Conservation (phyloP, 2,113 vertebrate species). For the Ochotona princeps region DNA sequence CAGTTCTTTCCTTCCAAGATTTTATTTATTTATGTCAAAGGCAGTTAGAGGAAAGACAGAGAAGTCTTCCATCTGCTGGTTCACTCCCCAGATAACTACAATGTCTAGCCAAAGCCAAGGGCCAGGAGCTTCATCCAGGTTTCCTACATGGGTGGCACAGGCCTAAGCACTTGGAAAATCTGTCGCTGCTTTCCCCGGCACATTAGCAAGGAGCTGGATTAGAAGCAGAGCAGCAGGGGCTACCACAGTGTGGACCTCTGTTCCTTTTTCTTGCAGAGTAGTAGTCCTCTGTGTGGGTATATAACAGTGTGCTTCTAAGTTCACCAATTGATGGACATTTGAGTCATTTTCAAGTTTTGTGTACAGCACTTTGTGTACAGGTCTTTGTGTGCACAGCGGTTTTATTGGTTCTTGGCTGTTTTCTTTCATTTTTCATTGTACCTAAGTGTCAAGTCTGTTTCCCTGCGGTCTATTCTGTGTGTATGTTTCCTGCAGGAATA, state of each 20-base stretch:
- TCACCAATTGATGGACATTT: background rate
- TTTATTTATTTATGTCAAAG: too few relatives aligned
- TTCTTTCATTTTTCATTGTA: background rate
- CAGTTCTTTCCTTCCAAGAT: too few relatives aligned
- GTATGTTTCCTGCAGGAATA: background rate
- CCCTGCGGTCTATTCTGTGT: background rate
- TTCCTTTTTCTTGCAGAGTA: slow-evolving; percentile 11
- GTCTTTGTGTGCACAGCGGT: background rate
- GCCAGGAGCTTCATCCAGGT: too few relatives aligned
- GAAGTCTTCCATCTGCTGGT: too few relatives aligned
- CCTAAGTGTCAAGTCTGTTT: background rate
- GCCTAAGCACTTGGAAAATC: too few relatives aligned
- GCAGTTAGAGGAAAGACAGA: too few relatives aligned
- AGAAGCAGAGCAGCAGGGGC: too few relatives aligned
- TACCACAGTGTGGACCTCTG: background rate
- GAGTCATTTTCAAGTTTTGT: slow-evolving; percentile 25
- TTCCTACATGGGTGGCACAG: too few relatives aligned
- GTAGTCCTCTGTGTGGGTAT: background rate
- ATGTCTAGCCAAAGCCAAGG: too few relatives aligned
- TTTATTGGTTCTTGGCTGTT: background rate
- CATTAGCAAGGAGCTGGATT: too few relatives aligned
- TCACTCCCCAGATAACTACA: too few relatives aligned
- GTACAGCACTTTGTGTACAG: background rate
- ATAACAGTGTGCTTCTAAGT: background rate
- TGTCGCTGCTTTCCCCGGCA: too few relatives aligned